A percentile compares a stretch with the other conserved stretches of the same genome.
Conservation (phyloP, 2,797 vertebrate genomes). For the Sebastiscus albofasciatus region DNA sequence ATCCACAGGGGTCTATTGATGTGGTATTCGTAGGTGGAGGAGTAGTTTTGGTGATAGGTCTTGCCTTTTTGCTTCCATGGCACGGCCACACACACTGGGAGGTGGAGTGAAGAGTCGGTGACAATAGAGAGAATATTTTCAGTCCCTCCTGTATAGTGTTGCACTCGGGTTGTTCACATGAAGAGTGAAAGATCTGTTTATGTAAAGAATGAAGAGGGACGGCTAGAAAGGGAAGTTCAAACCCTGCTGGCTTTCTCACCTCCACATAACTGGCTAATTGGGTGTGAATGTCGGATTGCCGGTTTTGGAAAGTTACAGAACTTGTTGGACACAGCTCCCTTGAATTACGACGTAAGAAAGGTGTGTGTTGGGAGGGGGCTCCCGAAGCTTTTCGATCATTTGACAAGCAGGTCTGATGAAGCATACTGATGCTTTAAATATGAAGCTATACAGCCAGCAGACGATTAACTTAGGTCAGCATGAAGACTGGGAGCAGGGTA, state of each 20-base stretch:
- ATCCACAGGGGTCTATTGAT: not conserved
- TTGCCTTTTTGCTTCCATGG: not conserved
- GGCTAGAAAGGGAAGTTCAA: not conserved
- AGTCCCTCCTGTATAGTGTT: not conserved
- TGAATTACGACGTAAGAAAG: not conserved
- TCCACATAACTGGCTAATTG: not conserved
- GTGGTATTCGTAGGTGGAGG: not conserved
- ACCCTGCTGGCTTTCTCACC: not conserved
- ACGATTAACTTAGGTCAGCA: not conserved
- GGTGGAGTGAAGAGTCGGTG: not conserved
- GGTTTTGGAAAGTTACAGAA: not conserved
- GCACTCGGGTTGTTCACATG: not conserved
- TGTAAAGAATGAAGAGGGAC: not conserved
- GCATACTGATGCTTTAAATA: not conserved
- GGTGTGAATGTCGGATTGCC: not conserved
- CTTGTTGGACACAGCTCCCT: rapidly evolving
- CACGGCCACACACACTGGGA: not conserved
- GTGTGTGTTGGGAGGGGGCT: not conserved
- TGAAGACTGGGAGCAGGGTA: not conserved
- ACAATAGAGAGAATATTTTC: not conserved
- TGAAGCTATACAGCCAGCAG: not conserved
- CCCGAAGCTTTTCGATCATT: not conserved
- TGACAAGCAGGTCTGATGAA: not conserved
- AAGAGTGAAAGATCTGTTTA: not conserved
- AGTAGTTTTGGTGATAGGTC: not conserved